Evolutionary conservation across 64 coral and sea anemone species (phyloP).

Genomic region (Dendronephthya gigantea): DNA sequence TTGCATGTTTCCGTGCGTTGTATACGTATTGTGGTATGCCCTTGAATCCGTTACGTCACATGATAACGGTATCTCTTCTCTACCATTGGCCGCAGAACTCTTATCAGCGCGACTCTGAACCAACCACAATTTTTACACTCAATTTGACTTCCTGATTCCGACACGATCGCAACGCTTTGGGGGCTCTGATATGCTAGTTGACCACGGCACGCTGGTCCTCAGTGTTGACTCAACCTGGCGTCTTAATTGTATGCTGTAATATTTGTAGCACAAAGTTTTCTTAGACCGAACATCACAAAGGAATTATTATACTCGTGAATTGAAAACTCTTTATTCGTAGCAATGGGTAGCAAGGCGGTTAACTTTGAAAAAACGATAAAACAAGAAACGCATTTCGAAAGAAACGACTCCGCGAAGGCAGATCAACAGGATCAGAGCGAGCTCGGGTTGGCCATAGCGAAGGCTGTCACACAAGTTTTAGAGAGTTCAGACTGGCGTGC

Average conservation of each 20-base stretch:
- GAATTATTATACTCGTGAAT: not conserved
- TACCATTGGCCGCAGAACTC: not conserved
- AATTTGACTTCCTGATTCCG: not conserved
- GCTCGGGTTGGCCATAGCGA: not conserved
- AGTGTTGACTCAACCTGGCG: not conserved
- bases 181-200: not conserved
- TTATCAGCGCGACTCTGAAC: not conserved
- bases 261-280: not conserved
- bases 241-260: not conserved
- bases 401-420: not conserved
- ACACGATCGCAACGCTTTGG: not conserved
- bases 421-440: not conserved
- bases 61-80: not conserved
- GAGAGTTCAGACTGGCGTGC: constrained; percentile 7
- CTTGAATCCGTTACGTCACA: not conserved
- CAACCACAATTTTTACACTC: not conserved
- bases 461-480: not conserved
- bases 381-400: not conserved
- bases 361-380: not conserved
- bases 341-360: not conserved
- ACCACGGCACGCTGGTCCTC: not conserved
- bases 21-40: too few relatives aligned
- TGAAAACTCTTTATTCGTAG: not conserved
- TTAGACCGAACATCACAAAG: not conserved
- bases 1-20: not conserved